These are phyloP conservation scores for Pyrrhia umbra DNA, from an alignment of 2,888 invertebrate genomes.

Conservation along the genomic window DNA sequence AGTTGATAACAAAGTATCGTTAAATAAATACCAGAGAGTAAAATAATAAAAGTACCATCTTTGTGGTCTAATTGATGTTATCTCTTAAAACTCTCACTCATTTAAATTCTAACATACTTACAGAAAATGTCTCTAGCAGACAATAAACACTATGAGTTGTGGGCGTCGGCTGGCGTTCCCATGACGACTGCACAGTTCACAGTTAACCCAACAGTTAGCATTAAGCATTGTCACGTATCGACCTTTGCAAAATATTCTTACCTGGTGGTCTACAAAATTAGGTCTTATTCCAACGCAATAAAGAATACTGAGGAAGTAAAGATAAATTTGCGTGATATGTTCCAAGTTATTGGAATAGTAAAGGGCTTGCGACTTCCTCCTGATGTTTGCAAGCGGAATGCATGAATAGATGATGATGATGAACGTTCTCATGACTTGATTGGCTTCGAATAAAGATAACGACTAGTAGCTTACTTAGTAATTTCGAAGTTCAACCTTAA, in stretches of 20 bases:
- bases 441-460: constrained; percentile 29
- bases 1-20: constrained; percentile 10
- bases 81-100: constrained; percentile 60
- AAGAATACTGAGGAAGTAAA: constrained; percentile 48
- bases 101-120: constrained; percentile 59
- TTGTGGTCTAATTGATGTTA: constrained; percentile 42
- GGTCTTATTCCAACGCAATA: constrained; percentile 62
- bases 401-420: constrained; percentile 53
- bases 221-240: constrained; percentile 70
- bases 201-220: constrained; percentile 76
- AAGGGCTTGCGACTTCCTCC: constrained; percentile 63
- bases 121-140: constrained; percentile 47
- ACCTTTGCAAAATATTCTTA: constrained; percentile 56
- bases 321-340: constrained; percentile 55
- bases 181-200: constrained; percentile 81
- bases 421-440: constrained; percentile 53
- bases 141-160: constrained; percentile 66
- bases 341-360: constrained; percentile 61
- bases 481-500: neutral
- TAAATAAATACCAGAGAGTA: too few relatives aligned
- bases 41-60: neutral
- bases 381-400: constrained; percentile 59
- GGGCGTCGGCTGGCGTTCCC: constrained; percentile 74
- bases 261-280: constrained; percentile 60
- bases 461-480: neutral